Evolutionary conservation across 23 tunicate species (phyloP), one percentile per base, ranked within the genome.

Genomic region (Styela clava): DNA sequence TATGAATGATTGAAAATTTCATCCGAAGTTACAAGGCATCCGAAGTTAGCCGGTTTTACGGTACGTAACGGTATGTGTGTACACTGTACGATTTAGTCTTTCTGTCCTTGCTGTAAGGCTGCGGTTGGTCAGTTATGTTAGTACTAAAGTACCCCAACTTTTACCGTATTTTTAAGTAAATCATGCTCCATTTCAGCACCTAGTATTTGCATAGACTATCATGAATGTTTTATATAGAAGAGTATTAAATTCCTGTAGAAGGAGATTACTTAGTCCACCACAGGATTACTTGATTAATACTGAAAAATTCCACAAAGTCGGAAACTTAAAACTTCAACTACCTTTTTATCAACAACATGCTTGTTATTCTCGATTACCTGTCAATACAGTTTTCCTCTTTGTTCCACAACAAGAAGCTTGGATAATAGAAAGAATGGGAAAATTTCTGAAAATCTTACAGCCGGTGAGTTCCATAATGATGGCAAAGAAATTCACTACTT

Each of bases 331-430:
- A 44, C 56, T 12, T 44, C 7, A 5, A 44, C 56, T 12, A 5
- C 56, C 56, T 5, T 44, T 44, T 44, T 44, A 44, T 12, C 56
- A 44, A 44, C 56, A 44, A 44, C 56, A 44, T 44, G 56, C 56
- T 12, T 44, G 56, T 1, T 76, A 76, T 29, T 76, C 81, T 0
- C 35, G 81, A 16, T 70, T 69, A 22, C 98, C 98, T 28, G 62
- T 36, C 33, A 93, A 93, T 56, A 84, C 90, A 0, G 83, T 88
- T 12, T 19, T 88, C 35, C 28, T 93, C 84, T 95, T 95, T 79
- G 99, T 95, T 20, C 99, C 99, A 0, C 99, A 95, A 69, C 99
- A 95, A 81, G 99, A 95, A 86, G 91, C 95, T 24, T 95, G 96
- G 92, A 84, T 95, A 2, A 93, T 95, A 3, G 99, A 95, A 61